Evolutionary conservation across 2,888 invertebrate species (phyloP).

Genomic region (Cheilosia urbana): DNA sequence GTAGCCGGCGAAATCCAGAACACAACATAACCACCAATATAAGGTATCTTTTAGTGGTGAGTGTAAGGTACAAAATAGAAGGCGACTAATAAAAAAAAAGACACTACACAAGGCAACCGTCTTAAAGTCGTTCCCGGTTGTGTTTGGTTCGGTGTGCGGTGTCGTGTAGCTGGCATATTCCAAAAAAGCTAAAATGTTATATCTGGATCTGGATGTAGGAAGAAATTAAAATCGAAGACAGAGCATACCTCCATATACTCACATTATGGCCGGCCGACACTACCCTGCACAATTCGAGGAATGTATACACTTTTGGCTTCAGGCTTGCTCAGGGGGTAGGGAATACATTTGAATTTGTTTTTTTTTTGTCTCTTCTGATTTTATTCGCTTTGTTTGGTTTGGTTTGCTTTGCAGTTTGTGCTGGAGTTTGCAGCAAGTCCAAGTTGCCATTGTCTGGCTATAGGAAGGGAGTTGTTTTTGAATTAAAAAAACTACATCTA

Average conservation of each 20-base stretch:
- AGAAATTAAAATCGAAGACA: constrained; percentile 14
- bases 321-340: constrained; percentile 2
- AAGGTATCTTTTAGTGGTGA: constrained; percentile 40
- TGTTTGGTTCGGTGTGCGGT: constrained; percentile 14
- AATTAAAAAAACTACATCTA: no score
- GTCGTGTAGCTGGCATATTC: constrained; percentile 33
- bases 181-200: constrained; percentile 29
- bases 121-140: constrained; percentile 36
- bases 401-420: constrained; percentile 12
- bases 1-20: constrained; percentile 30
- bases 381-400: constrained; percentile 15
- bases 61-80: constrained; percentile 27
- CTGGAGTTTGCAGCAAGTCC: constrained; percentile 1
- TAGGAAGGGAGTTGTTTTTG: neutral
- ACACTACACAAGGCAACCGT: constrained; percentile 8
- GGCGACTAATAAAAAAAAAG: constrained; percentile 21
- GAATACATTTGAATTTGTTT: constrained; percentile 4
- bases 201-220: constrained; percentile 23
- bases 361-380: neutral
- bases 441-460: constrained; percentile 27
- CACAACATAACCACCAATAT: constrained; percentile 19
- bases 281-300: constrained; percentile 36
- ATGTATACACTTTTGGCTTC: constrained; percentile 27
- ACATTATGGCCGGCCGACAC: constrained; percentile 16
- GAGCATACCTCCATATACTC: neutral